phyloP scores from a whole-genome alignment of 2,113 vertebrate species.

The Oceanites oceanicus region DNA sequence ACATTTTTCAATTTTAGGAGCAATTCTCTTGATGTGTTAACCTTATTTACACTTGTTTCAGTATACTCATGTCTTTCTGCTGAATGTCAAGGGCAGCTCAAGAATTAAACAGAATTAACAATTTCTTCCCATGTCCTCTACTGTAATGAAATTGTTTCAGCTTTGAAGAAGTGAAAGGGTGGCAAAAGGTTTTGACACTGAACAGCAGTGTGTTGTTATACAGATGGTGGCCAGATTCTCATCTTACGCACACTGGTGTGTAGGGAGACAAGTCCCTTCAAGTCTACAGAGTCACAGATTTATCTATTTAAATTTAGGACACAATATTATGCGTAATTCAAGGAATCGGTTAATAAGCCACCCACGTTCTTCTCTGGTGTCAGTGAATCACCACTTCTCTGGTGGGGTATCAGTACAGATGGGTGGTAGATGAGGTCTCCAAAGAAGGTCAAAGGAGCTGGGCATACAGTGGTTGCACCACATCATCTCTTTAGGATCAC shows the following conservation, averaged over 20 bases:
- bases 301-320: neutral
- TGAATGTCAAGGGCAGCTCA: constrained; percentile 35
- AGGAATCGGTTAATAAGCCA: neutral
- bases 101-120: constrained; percentile 7
- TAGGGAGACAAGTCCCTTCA: neutral
- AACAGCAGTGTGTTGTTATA: neutral
- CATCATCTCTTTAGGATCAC: neutral
- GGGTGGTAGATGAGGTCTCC: neutral
- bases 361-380: neutral
- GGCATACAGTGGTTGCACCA: neutral
- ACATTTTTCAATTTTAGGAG: constrained; percentile 18
- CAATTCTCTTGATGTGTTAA: neutral
- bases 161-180: neutral
- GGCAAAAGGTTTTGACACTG: neutral
- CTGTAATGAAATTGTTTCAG: neutral
- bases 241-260: fast-evolving
- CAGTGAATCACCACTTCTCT: neutral
- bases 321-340: neutral
- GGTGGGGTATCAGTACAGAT: neutral
- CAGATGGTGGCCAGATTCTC: neutral
- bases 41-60: constrained; percentile 38
- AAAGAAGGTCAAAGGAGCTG: neutral
- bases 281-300: neutral
- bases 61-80: neutral
- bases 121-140: neutral